phyloP scores from a whole-genome alignment of 2,113 vertebrate species.

The Austrofundulus limnaeus region DNA sequence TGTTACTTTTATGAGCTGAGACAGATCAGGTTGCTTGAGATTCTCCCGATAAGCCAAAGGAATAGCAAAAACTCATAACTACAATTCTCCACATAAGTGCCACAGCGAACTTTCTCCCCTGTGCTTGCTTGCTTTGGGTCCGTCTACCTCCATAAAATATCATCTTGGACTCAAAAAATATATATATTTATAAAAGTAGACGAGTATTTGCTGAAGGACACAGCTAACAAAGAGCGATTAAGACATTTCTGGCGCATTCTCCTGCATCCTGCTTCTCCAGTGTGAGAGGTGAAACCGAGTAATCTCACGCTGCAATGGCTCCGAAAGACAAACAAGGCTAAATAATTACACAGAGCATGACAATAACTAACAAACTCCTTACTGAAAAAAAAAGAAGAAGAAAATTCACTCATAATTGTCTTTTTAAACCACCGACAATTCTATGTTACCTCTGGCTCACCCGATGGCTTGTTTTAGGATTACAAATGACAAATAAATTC shows the following conservation, averaged over 20 bases:
- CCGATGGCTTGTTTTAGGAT: slow-evolving; percentile 20
- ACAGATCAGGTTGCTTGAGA: slow-evolving; percentile 51
- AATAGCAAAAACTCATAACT: slow-evolving; percentile 57
- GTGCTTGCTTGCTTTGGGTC: neutral
- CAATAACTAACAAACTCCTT: slow-evolving; percentile 55
- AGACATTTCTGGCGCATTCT: slow-evolving; percentile 63
- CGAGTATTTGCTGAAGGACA: slow-evolving; percentile 65
- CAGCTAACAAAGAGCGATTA: slow-evolving; percentile 59
- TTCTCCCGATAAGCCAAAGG: slow-evolving; percentile 47
- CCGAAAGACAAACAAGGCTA: slow-evolving; percentile 59
- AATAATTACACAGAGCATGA: slow-evolving; percentile 65
- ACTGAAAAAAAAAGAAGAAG: slow-evolving; percentile 12
- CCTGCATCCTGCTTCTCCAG: slow-evolving; percentile 40
- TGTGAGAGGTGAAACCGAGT: slow-evolving; percentile 58
- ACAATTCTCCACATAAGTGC: slow-evolving; percentile 35
- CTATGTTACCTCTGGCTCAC: neutral
- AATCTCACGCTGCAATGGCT: slow-evolving; percentile 68
- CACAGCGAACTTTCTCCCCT: slow-evolving; percentile 28
- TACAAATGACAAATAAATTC: slow-evolving; percentile 53
- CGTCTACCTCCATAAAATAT: slow-evolving; percentile 28
- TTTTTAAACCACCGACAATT: slow-evolving; percentile 37
- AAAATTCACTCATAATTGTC: slow-evolving; percentile 47
- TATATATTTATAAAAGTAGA: slow-evolving; percentile 42
- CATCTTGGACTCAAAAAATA: slow-evolving; percentile 40
- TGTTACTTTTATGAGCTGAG: slow-evolving; percentile 58